Evolutionary conservation across 2,797 vertebrate genomes (phyloP), one percentile per base, ranked within the genome.

Genomic region (Lutjanus argentimaculatus): DNA sequence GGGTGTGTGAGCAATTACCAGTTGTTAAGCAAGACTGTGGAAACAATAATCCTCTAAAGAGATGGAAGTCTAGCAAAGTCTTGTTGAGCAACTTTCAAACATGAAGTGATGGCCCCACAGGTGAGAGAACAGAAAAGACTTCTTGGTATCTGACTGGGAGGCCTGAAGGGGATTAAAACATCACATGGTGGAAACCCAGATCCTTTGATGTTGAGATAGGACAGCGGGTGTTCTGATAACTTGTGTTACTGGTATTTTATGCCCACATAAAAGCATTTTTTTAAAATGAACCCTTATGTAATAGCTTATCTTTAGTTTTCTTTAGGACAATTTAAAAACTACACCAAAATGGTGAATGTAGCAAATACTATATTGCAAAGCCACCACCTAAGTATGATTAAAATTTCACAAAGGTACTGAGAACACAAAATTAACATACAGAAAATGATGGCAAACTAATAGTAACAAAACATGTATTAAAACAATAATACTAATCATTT

Each of bases 141-240:
- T 79, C 58, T 73, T 67, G 64, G 63, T 76, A 61, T 82, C 62
- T 8, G 15, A 67, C 77, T 19, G 49, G n/a, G 48, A 67, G 36
- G 36, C 19, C 68, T 51, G 17, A 57, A 75, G 2, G 6, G 40
- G 70, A 85, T 87, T 82, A 82, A 80, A 79, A 65, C 57, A 82
- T 89, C 81, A 84, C 72, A 77, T 67, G 81, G n/a, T 43, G 30
- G 30, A 36, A 49, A 70, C 45, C 15, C 57, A 67, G 64, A 80
- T 61, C 52, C 58, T 59, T 43, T 51, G 40, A 75, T 71, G 40
- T n/a, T 14, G 48, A 61, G 19, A 21, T 58, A 42, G 42, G 6
- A 21, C 21, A 36, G 36, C 19, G n/a, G 43, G 43, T 7, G 1
- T 53, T 36, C 62, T 62, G 21, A 57, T 48, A 13, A 30, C 2